phyloP scores from a whole-genome alignment of 2,797 vertebrate species.

The Epinephelus malabaricus region DNA sequence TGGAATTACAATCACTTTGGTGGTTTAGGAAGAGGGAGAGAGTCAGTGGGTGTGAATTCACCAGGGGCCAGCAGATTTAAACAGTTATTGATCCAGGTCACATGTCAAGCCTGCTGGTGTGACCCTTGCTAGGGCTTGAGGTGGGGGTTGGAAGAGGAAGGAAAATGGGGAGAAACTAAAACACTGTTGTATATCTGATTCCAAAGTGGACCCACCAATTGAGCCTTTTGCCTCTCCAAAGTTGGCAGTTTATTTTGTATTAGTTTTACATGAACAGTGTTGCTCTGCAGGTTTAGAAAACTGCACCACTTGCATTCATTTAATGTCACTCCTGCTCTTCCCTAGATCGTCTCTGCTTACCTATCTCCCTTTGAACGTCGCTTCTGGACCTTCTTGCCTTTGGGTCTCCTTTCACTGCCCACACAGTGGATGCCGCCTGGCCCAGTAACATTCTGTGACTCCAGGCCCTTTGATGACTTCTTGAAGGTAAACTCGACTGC shows the following conservation, averaged over 20 bases:
- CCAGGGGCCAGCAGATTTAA: slow-evolving; percentile 84
- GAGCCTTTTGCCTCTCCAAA: background rate
- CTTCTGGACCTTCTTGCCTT: slow-evolving; percentile 95
- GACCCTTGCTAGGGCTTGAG: slow-evolving; percentile 73
- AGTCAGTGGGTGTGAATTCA: slow-evolving; percentile 78
- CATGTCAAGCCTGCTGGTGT: slow-evolving; percentile 80
- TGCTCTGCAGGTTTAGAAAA: background rate
- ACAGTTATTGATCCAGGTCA: slow-evolving; percentile 89
- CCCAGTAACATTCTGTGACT: slow-evolving; percentile 94
- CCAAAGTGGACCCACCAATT: slow-evolving; percentile 34
- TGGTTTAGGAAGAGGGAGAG: slow-evolving; percentile 57
- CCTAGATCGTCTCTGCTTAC: slow-evolving; percentile 75
- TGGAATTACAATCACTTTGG: slow-evolving; percentile 25
- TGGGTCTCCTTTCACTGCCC: slow-evolving; percentile 95
- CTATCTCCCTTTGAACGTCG: slow-evolving; percentile 94
- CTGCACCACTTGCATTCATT: background rate
- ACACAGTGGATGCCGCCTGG: slow-evolving; percentile 93
- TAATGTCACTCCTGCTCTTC: background rate
- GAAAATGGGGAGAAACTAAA: slow-evolving; percentile 67
- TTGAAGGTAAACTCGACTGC: slow-evolving; percentile 96
- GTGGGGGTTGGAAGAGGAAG: slow-evolving; percentile 69
- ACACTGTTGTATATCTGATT: slow-evolving; percentile 56
- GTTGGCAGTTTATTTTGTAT: background rate
- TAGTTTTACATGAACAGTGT: background rate
- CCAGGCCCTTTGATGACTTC: slow-evolving; percentile 95